phyloP scores from a whole-genome alignment of 2,797 vertebrate genomes.

The Eurystomus glaucurus region DNA sequence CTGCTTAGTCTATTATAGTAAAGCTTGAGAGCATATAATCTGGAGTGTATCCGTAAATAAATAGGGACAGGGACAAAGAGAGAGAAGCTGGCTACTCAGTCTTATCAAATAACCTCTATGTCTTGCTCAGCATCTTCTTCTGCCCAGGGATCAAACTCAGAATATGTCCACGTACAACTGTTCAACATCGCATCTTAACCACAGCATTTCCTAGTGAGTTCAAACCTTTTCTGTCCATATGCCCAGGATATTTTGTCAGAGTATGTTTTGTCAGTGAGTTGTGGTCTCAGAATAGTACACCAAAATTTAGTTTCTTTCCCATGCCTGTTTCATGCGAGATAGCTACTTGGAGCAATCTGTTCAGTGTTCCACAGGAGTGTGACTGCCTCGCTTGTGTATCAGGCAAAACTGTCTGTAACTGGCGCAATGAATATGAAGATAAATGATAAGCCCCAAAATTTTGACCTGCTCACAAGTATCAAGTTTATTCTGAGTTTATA shows the following conservation, averaged over 20 bases:
- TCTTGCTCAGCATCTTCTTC: neutral
- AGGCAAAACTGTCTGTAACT: neutral
- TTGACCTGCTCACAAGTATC: neutral
- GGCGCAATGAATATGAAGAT: neutral
- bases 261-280: neutral
- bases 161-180: neutral
- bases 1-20: neutral
- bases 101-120: neutral
- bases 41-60: neutral
- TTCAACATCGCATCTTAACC: neutral
- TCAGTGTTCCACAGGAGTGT: neutral
- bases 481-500: neutral
- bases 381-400: neutral
- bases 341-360: neutral
- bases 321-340: neutral
- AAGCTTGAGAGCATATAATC: fast-evolving
- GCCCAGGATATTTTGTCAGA: neutral
- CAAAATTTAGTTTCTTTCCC: neutral
- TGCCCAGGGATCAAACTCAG: neutral
- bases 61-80: neutral
- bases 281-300: neutral
- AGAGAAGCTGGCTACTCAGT: neutral
- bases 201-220: neutral
- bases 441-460: neutral
- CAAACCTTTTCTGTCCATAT: neutral